These are phyloP conservation scores for Edolisoma coerulescens DNA, from an alignment of 2,113 vertebrate species.

Conservation along the genomic window DNA sequence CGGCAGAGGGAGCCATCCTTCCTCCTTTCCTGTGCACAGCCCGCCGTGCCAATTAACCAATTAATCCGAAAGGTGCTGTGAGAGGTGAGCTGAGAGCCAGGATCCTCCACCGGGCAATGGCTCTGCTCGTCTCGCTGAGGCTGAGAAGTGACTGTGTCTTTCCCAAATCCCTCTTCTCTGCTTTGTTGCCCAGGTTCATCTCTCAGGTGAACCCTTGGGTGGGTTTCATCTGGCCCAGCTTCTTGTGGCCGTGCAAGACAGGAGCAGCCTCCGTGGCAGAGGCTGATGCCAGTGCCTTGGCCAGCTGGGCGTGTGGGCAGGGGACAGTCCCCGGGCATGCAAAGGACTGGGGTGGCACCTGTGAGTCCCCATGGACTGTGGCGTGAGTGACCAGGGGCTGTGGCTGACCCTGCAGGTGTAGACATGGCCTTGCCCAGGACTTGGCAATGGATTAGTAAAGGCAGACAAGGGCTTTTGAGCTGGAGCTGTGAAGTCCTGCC, in stretches of 20 bases:
- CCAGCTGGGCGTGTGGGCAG: neutral
- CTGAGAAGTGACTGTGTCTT: neutral
- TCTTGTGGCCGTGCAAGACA: neutral
- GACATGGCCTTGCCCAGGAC: neutral
- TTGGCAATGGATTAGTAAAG: neutral
- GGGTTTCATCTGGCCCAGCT: neutral
- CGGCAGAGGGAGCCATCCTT: conserved; percentile 60
- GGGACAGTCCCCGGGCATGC: no score
- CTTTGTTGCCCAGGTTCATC: neutral
- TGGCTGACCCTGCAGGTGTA: neutral
- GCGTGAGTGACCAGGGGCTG: neutral
- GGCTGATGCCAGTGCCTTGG: neutral
- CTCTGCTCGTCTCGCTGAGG: neutral
- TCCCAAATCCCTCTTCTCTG: neutral
- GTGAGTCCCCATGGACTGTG: rapidly evolving
- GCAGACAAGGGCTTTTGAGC: neutral
- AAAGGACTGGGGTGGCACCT: rapidly evolving
- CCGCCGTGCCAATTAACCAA: conserved; percentile 16
- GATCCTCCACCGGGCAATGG: neutral
- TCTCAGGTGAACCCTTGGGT: neutral
- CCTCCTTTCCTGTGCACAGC: neutral
- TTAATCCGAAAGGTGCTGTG: neutral
- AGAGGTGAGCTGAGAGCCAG: neutral
- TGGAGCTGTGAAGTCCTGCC: neutral
- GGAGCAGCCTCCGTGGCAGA: rapidly evolving